phyloP scores from a whole-genome alignment of 2,888 invertebrate species.

The Ecdyonurus torrentis region DNA sequence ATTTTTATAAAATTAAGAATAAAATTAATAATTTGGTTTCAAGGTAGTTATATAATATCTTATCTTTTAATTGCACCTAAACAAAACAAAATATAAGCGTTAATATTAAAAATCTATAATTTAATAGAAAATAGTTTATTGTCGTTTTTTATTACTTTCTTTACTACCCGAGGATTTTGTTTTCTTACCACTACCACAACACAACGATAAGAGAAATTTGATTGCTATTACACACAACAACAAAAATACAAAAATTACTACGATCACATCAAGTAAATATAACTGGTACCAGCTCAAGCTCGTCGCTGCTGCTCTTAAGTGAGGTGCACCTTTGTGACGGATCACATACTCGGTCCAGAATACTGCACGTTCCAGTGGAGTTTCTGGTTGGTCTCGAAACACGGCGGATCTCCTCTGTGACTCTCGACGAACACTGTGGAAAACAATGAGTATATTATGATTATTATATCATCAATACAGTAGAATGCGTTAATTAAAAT shows the following conservation, averaged over 20 bases:
- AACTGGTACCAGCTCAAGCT: constrained; percentile 31
- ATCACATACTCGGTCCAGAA: constrained; percentile 49
- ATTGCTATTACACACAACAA: neutral
- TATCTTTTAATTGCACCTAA: no score
- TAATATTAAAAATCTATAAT: no score
- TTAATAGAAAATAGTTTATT: neutral
- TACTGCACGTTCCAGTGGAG: constrained; percentile 39
- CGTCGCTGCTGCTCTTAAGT: constrained; percentile 32
- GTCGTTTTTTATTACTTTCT: neutral
- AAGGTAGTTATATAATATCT: no score
- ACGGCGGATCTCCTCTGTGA: constrained; percentile 22
- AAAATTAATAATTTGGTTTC: no score
- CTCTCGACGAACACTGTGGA: neutral
- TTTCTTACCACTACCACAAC: neutral
- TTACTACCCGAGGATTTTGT: no score
- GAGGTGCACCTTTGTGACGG: constrained; percentile 36
- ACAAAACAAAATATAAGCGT: no score
- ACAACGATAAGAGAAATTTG: neutral
- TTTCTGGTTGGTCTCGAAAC: constrained; percentile 38
- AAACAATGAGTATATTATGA: no score
- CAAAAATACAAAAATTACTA: neutral
- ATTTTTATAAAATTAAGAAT: no score
- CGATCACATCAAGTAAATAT: constrained; percentile 23
- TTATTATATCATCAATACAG: no score
- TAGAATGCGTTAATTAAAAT: no score